These are phyloP conservation scores for Molorchus minor DNA, from an alignment of 2,888 invertebrate species.

Conservation along the genomic window DNA sequence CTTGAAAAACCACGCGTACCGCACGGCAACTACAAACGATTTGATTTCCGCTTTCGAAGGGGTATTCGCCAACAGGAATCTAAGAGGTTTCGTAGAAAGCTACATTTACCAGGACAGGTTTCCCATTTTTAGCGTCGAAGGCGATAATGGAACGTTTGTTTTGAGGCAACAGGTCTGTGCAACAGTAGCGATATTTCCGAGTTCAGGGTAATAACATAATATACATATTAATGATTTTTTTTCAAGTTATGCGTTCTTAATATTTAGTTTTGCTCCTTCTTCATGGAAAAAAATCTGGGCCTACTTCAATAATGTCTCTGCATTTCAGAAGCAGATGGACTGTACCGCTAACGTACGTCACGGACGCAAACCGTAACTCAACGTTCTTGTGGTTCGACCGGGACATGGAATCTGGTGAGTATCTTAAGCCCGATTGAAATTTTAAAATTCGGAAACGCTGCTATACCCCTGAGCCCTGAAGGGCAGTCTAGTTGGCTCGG, in stretches of 20 bases:
- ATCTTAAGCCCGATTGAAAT: too few species aligned
- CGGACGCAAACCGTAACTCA: slow-evolving; percentile 51
- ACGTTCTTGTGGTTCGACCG: slow-evolving; percentile 47
- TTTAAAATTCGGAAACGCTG: too few species aligned
- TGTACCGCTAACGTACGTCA: slow-evolving; percentile 79
- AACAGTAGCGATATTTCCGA: slow-evolving; percentile 63
- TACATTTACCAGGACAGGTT: slow-evolving; percentile 89
- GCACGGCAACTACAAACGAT: slow-evolving; percentile 81
- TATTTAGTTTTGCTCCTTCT: too few species aligned
- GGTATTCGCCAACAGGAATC: slow-evolving; percentile 63
- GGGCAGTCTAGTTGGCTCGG: too few species aligned
- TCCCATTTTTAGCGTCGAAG: slow-evolving; percentile 74
- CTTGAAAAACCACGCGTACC: slow-evolving; percentile 71
- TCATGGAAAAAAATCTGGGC: too few species aligned
- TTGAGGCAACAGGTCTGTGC: slow-evolving; percentile 78
- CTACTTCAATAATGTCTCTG: too few species aligned
- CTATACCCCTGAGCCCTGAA: too few species aligned
- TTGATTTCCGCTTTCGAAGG: slow-evolving; percentile 72
- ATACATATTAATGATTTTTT: too few species aligned
- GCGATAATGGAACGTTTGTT: slow-evolving; percentile 61
- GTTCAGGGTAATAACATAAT: slow-evolving; percentile 47
- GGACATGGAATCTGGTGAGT: slow-evolving; percentile 66
- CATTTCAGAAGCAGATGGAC: slow-evolving; percentile 82
- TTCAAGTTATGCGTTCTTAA: too few species aligned
- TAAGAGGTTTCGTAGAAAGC: slow-evolving; percentile 75